phyloP scores from a whole-genome alignment of 1,140 invertebrate species.

The Megalopta genalis region DNA sequence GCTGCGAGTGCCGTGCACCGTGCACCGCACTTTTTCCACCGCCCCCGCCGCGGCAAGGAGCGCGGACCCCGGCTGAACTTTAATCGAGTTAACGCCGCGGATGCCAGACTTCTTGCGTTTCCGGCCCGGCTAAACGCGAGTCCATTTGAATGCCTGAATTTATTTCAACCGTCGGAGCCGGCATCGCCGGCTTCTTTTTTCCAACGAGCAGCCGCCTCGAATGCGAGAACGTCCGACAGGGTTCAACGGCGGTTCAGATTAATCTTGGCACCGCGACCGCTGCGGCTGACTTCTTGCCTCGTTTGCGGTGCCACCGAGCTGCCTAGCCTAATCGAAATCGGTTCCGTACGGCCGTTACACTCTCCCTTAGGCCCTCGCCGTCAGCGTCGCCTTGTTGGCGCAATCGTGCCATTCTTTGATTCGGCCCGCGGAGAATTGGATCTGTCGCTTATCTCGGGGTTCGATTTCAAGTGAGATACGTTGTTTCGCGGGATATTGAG shows the following conservation, averaged over 20 bases:
- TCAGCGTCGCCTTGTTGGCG: too few relatives aligned
- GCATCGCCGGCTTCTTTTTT: too few relatives aligned
- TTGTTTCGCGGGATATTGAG: too few relatives aligned
- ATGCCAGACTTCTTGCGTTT: conserved; percentile 23
- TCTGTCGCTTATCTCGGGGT: too few relatives aligned
- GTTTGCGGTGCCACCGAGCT: neutral
- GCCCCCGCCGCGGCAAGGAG: neutral
- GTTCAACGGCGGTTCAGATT: too few relatives aligned
- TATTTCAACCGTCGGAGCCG: neutral
- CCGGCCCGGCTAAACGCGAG: conserved; percentile 3
- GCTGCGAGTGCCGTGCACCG: neutral
- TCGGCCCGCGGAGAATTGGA: too few relatives aligned
- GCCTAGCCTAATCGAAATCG: too few relatives aligned
- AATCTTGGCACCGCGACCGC: too few relatives aligned
- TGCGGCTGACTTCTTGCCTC: neutral
- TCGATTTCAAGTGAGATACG: too few relatives aligned
- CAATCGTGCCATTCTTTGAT: too few relatives aligned
- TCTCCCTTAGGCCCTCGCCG: too few relatives aligned
- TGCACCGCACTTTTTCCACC: neutral
- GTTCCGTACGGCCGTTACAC: too few relatives aligned
- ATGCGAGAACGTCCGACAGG: neutral
- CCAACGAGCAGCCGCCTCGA: neutral
- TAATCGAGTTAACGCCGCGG: conserved; percentile 16
- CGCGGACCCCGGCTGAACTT: conserved; percentile 5
- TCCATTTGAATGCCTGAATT: conserved; percentile 32